phyloP scores from a whole-genome alignment of 2,113 vertebrate genomes.

The Cheilinus undulatus region DNA sequence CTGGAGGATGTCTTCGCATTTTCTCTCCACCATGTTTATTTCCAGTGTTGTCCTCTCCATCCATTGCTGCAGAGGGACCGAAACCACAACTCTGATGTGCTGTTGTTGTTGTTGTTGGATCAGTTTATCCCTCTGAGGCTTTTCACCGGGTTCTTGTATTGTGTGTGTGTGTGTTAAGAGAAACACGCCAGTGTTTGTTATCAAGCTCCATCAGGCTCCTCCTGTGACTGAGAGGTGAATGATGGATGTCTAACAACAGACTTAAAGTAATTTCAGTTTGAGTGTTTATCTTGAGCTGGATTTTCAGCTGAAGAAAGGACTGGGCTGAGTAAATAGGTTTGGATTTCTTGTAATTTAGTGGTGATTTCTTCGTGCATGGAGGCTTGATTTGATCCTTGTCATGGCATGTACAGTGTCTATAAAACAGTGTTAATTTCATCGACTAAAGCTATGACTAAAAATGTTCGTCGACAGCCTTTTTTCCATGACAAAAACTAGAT shows the following conservation, averaged over 20 bases:
- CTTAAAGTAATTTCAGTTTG: not conserved
- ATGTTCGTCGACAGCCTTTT: no score
- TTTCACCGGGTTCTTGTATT: conserved; percentile 28
- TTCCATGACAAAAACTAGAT: no score
- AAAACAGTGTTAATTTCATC: no score
- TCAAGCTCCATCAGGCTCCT: not conserved
- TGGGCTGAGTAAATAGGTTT: no score
- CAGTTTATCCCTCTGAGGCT: conserved; percentile 52
- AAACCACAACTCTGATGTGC: conserved; percentile 49
- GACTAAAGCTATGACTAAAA: no score
- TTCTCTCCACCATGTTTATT: conserved; percentile 61
- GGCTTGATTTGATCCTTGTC: no score
- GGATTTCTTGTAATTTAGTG: no score
- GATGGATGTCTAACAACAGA: conserved; percentile 13
- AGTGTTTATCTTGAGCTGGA: not conserved
- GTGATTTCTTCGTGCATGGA: no score
- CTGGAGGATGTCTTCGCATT: conserved; percentile 39
- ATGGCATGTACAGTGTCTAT: no score
- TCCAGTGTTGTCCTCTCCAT: conserved; percentile 54
- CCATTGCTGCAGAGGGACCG: conserved; percentile 39
- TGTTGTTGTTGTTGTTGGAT: conserved; percentile 48
- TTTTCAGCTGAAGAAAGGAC: not conserved
- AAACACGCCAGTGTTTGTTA: conserved; percentile 42
- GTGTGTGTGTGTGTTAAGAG: conserved; percentile 15
- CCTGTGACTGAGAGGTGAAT: conserved; percentile 18